phyloP scores from a whole-genome alignment of 2,888 invertebrate genomes.

The Hartigia nigra region DNA sequence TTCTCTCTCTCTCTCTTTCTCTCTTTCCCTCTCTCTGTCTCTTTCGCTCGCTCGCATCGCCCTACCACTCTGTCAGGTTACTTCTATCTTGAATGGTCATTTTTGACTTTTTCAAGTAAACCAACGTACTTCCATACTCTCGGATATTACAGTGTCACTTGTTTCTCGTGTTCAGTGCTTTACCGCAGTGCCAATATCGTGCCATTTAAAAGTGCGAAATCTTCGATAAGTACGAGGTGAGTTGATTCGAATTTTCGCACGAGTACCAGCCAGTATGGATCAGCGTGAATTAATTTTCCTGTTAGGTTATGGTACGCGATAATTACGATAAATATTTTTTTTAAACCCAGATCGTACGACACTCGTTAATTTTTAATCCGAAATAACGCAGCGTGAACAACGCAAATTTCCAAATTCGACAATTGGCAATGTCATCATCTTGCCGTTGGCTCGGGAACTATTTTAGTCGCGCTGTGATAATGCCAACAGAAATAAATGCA shows the following conservation, averaged over 20 bases:
- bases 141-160: no score
- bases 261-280: neutral
- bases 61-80: neutral
- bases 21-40: neutral
- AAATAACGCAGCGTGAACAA: neutral
- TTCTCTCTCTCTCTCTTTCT: neutral
- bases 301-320: neutral
- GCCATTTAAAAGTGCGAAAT: neutral
- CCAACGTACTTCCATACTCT: neutral
- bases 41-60: neutral
- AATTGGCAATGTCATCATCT: neutral
- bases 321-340: neutral
- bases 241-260: neutral
- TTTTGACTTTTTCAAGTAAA: neutral
- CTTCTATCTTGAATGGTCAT: neutral
- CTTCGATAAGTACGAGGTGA: neutral
- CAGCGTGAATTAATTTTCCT: neutral
- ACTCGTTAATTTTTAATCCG: neutral
- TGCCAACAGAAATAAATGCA: neutral
- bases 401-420: neutral
- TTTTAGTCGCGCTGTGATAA: neutral
- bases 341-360: neutral
- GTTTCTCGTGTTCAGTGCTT: neutral
- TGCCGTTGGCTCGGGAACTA: neutral
- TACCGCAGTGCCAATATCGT: neutral